Evolutionary conservation across 1,140 invertebrate genomes (phyloP).

Genomic region (Philopotamus ludificatus): DNA sequence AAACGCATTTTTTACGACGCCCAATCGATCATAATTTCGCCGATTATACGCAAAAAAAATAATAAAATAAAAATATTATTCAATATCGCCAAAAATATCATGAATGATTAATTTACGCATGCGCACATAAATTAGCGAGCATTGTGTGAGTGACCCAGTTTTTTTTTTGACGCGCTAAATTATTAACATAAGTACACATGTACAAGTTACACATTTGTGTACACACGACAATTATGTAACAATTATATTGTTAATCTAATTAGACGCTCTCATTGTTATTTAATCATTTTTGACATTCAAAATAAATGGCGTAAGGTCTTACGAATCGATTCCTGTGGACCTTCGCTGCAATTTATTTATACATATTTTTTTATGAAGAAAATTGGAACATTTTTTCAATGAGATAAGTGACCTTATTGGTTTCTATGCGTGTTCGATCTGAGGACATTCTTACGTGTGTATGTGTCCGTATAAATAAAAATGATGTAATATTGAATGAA

Average conservation of each 20-base stretch:
- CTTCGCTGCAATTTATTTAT: not conserved
- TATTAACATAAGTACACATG: not conserved
- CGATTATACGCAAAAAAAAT: too few species aligned
- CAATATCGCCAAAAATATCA: not conserved
- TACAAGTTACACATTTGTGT: not conserved
- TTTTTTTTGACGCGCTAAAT: not conserved
- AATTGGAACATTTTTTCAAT: too few species aligned
- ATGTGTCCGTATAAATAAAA: too few species aligned
- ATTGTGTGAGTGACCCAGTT: conserved; percentile 13
- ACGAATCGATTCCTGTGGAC: not conserved
- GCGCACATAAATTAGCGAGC: conserved; percentile 13
- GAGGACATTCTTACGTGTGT: too few species aligned
- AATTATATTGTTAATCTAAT: too few species aligned
- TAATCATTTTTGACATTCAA: too few species aligned
- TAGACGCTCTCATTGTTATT: too few species aligned
- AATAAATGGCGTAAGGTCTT: not conserved
- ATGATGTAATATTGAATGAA: too few species aligned
- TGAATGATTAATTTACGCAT: conserved; percentile 1
- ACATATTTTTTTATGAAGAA: too few species aligned
- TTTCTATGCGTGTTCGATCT: too few species aligned
- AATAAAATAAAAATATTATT: not conserved
- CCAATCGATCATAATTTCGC: conserved; percentile 6
- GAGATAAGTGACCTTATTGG: too few species aligned
- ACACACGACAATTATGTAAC: not conserved
- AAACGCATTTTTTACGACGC: not conserved